phyloP scores from a whole-genome alignment of 1,140 invertebrate genomes.

The Diorhabda elongata region DNA sequence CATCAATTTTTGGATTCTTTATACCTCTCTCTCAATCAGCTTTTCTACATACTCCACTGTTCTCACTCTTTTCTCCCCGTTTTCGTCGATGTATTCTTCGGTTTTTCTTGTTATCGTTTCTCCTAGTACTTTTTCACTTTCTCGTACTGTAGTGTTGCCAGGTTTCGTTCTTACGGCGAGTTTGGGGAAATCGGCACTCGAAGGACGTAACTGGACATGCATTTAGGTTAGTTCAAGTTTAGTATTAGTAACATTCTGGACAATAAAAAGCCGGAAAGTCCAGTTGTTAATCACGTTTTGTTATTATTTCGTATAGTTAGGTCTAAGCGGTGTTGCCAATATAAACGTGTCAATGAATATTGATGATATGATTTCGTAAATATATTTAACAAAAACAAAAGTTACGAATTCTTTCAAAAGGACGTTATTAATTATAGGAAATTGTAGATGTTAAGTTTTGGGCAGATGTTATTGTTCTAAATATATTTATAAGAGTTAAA shows the following conservation, averaged over 20 bases:
- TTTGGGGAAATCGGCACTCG: conserved; percentile 69
- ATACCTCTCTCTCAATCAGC: conserved; percentile 92
- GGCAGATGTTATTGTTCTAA: too few relatives aligned
- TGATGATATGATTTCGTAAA: too few relatives aligned
- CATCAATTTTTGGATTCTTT: conserved; percentile 22
- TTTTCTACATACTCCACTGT: conserved; percentile 92
- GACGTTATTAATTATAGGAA: too few relatives aligned
- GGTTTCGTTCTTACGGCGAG: conserved; percentile 78
- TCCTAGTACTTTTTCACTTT: conserved; percentile 83
- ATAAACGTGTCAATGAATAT: not conserved
- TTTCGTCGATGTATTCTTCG: conserved; percentile 84
- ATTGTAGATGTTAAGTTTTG: too few relatives aligned
- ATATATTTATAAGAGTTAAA: too few relatives aligned
- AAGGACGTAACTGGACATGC: conserved; percentile 52
- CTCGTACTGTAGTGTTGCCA: conserved; percentile 74
- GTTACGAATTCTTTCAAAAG: too few relatives aligned
- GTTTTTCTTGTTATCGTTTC: conserved; percentile 82
- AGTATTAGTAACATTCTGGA: conserved; percentile 32
- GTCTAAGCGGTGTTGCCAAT: conserved; percentile 9
- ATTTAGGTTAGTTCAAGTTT: conserved; percentile 23
- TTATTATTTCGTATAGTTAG: not conserved
- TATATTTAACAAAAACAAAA: too few relatives aligned
- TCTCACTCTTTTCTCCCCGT: conserved; percentile 78
- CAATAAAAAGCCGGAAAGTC: conserved; percentile 19
- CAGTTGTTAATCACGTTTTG: conserved; percentile 15